Evolutionary conservation across 2,113 vertebrate species (phyloP).

Genomic region (Cyprinodon tularosa): DNA sequence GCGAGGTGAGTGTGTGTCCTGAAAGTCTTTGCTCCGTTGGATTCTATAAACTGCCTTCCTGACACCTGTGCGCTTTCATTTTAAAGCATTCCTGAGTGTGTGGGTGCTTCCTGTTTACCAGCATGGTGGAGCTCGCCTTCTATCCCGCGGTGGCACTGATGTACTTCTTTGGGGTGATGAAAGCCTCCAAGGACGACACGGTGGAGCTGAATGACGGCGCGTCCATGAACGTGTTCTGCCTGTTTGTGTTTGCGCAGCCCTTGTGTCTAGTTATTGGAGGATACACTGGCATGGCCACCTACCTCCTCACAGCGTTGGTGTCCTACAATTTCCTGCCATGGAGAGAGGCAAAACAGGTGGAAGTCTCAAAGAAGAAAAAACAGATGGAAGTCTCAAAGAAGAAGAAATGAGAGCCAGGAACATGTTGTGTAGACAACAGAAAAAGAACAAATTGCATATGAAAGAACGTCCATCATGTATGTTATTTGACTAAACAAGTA

Average conservation of each 20-base stretch:
- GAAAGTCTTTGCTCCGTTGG: conserved; percentile 12
- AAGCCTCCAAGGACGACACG: conserved; percentile 63
- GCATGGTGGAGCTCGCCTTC: conserved; percentile 76
- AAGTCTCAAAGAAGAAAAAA: conserved; percentile 54
- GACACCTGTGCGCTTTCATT: conserved; percentile 17
- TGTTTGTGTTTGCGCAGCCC: conserved; percentile 83
- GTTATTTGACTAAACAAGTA: neutral
- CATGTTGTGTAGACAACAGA: neutral
- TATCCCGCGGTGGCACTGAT: conserved; percentile 80
- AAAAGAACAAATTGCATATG: neutral
- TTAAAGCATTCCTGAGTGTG: conserved; percentile 5
- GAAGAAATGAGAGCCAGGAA: conserved; percentile 48
- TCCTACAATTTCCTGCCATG: conserved; percentile 83
- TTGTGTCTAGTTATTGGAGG: conserved; percentile 78
- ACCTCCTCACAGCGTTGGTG: conserved; percentile 73
- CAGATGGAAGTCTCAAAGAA: conserved; percentile 46
- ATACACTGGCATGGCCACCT: conserved; percentile 80
- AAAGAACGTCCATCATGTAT: neutral
- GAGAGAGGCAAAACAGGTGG: conserved; percentile 32
- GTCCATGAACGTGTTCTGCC: conserved; percentile 82
- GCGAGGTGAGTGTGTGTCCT: conserved; percentile 51
- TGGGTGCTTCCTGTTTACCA: conserved; percentile 10
- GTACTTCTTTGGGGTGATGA: conserved; percentile 81
- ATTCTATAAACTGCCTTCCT: conserved; percentile 7
- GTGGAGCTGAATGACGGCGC: conserved; percentile 79